Evolutionary conservation across 2,888 invertebrate species (phyloP).

Genomic region (Fragum fragum): DNA sequence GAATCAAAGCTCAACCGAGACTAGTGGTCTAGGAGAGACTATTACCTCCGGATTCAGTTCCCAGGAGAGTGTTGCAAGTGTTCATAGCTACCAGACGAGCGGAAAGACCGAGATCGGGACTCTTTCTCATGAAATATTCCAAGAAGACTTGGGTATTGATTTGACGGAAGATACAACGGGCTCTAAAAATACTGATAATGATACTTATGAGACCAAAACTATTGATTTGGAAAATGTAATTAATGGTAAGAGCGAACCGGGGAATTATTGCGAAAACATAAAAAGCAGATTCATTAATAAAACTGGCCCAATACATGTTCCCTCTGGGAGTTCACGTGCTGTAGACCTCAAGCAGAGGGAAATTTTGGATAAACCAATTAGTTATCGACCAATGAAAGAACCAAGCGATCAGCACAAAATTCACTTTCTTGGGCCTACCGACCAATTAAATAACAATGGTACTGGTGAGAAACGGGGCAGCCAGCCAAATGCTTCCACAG

Average conservation of each 20-base stretch:
- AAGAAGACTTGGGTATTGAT: conserved; percentile 64
- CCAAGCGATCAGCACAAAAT: conserved; percentile 27
- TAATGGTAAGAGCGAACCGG: conserved; percentile 49
- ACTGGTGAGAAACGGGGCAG: conserved; percentile 20
- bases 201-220: conserved; percentile 53
- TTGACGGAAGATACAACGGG: conserved; percentile 50
- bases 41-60: conserved; percentile 81
- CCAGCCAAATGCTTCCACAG: conserved; percentile 10
- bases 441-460: conserved; percentile 35
- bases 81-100: conserved; percentile 50
- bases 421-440: conserved; percentile 42
- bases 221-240: conserved; percentile 61
- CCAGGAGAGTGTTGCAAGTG: conserved; percentile 80
- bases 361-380: conserved; percentile 21
- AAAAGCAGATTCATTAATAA: conserved; percentile 35
- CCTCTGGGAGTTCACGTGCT: not conserved
- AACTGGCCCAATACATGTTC: conserved; percentile 19
- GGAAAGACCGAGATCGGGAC: conserved; percentile 26
- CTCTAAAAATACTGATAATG: conserved; percentile 49
- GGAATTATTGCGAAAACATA: conserved; percentile 27
- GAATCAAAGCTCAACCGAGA: conserved; percentile 83
- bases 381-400: conserved; percentile 44
- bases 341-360: conserved; percentile 16
- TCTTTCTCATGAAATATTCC: conserved; percentile 11
- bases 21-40: conserved; percentile 81